Conservation (phyloP, 1,140 invertebrate species). For the Brachionus koreanus region DNA sequence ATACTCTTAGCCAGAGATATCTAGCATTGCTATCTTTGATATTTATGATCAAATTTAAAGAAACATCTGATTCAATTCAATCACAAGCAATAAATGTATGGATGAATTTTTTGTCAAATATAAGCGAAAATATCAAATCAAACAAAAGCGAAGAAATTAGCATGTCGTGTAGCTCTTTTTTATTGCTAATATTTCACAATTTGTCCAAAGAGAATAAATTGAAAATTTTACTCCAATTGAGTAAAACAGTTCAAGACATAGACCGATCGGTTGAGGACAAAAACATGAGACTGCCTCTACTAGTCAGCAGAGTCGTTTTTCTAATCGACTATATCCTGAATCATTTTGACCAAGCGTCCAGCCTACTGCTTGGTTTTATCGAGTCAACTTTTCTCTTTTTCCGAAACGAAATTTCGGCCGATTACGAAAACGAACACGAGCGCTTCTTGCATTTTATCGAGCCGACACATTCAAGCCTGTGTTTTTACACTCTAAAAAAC, state of each 20-base stretch:
- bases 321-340: not conserved
- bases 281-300: not conserved
- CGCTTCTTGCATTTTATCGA: not conserved
- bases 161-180: not conserved
- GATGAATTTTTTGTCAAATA: not conserved
- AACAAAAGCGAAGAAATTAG: not conserved
- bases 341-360: not conserved
- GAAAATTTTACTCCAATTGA: not conserved
- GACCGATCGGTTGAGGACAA: not conserved
- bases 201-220: not conserved
- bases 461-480: not conserved
- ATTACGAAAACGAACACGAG: not conserved
- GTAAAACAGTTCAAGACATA: not conserved
- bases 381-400: not conserved
- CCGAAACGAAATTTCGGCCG: not conserved
- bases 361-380: not conserved
- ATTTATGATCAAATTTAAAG: not conserved
- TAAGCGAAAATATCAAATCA: not conserved
- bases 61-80: not conserved
- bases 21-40: not conserved
- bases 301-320: not conserved
- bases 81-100: not conserved
- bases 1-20: not conserved
- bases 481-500: not conserved
- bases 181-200: conserved; percentile 16